Evolutionary conservation across 2,797 vertebrate species (phyloP), one percentile per base, ranked within the genome.

Genomic region (Gorsachius magnificus): DNA sequence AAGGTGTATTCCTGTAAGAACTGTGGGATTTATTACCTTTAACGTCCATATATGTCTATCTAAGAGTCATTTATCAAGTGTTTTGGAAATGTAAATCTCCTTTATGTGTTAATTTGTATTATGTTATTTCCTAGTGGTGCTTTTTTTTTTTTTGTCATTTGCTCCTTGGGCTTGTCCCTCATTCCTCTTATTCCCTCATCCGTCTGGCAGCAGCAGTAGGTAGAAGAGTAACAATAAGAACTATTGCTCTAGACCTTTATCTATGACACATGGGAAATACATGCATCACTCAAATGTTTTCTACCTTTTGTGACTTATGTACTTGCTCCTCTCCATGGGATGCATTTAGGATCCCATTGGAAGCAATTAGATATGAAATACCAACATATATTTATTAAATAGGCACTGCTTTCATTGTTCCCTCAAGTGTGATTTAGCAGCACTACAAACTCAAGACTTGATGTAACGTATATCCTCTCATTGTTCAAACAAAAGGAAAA

Each of bases 361-460:
- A 98, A 98, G 97, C 96, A 98, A 98, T 98, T 98, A 98, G 87
- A 87, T 83, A 87, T 94, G 83, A 93, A 84, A 96, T 82, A 97
- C 96, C 96, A 97, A 92, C 74, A 83, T 91, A 90, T 96, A 96
- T 96, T 97, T 98, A 97, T 96, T 97, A 96, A 97, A 92, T 86
- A 96, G 87, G 82, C 13, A 16, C 89, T 71, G 46, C 85, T 94
- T 96, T 97, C 90, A 96, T 95, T 94, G 92, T 95, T 97, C 97
- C 95, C 97, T 79, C 53, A 79, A 92, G 96, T 82, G 53, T 88
- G 89, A 97, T 98, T 97, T 95, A 95, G 95, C 83, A 96, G 83
- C 76, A 83, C 93, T 95, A 58, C 63, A 96, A 96, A 94, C 45
- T 91, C 95, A 95, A 84, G 65, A 54, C 83, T 94, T 91, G 79